Base-by-base conservation (phyloP, 2,888 invertebrate species). In the Pandemis heparana region DNA sequence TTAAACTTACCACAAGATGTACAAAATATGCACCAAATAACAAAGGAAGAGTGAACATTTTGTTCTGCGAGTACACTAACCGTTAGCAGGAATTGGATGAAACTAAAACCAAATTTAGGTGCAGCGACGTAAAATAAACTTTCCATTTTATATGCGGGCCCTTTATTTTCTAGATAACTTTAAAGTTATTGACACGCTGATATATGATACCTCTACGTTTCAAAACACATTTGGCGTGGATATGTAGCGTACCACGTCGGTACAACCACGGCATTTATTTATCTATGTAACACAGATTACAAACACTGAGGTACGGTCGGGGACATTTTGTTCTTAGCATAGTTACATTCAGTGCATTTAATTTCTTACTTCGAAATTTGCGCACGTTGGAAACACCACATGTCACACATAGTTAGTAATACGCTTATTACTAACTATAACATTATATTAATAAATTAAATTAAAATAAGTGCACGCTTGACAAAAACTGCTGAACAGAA, bases 91-190 rank as follows among this genome's bases (percentile, higher is more conserved):
- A 56, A 56, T 23, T 56, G 56, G 12, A 23, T 56, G 23, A 53
- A 69, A 51, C 72, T 72, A 32, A 69, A n/a, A n/a, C 43, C 18
- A 39, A 70, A 70, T 75, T 65, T 63, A 75, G 18, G 59, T 56
- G 39, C 32, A 9, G 12, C 66, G 9, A 39, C 71, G 32, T 16
- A 70, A 61, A 72, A 73, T 16, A 65, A 63, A 76, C 74, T 74
- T 76, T 76, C 74, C 64, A 61, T 66, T 59, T 38, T 46, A 60
- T 72, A 82, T 82, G 78, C 81, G 81, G 80, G 79, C 69, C 75
- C 66, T 79, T 78, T 80, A 80, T 75, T 79, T 78, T 72, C 56
- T 64, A 23, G 71, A 78, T 76, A 76, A 78, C 74, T 75, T 69
- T 70, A 70, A 63, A 65, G 63, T 64, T 59, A 46, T 71, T 73